phyloP scores from a whole-genome alignment of 2,113 vertebrate genomes.

The Chloebia gouldiae region DNA sequence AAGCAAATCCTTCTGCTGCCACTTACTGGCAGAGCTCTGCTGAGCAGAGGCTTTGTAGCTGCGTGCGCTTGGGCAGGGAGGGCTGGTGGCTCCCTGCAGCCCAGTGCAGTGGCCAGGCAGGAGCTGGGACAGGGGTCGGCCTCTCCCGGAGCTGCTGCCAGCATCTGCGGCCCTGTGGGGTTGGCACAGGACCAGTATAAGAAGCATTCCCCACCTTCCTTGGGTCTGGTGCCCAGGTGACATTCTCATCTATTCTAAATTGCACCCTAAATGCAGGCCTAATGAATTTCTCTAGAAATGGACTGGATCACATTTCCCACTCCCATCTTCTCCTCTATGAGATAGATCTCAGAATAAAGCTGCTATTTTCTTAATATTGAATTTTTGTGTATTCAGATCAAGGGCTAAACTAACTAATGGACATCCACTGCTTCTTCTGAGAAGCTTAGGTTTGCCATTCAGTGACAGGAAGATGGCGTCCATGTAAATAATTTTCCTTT shows the following conservation, averaged over 20 bases:
- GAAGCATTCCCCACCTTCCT: neutral
- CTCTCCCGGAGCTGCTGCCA: neutral
- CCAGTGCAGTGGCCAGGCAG: neutral
- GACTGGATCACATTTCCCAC: neutral
- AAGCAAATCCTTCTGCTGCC: neutral
- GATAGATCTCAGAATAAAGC: neutral
- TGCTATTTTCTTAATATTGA: neutral
- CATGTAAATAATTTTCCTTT: rapidly evolving
- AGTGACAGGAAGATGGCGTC: neutral
- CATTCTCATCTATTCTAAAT: neutral
- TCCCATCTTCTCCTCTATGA: neutral
- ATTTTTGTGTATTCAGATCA: neutral
- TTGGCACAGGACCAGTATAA: rapidly evolving
- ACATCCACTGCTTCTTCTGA: neutral
- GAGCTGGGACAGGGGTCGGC: neutral
- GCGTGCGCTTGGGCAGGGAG: neutral
- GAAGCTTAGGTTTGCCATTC: neutral
- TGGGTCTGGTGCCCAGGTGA: neutral
- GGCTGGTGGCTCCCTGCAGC: neutral
- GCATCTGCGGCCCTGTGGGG: rapidly evolving
- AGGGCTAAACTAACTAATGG: neutral
- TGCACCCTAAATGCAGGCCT: neutral
- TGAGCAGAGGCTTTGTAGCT: neutral
- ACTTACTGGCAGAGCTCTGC: neutral
- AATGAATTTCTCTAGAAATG: neutral